Base-by-base conservation (phyloP, 2,888 invertebrate genomes). In the Belgica antarctica region DNA sequence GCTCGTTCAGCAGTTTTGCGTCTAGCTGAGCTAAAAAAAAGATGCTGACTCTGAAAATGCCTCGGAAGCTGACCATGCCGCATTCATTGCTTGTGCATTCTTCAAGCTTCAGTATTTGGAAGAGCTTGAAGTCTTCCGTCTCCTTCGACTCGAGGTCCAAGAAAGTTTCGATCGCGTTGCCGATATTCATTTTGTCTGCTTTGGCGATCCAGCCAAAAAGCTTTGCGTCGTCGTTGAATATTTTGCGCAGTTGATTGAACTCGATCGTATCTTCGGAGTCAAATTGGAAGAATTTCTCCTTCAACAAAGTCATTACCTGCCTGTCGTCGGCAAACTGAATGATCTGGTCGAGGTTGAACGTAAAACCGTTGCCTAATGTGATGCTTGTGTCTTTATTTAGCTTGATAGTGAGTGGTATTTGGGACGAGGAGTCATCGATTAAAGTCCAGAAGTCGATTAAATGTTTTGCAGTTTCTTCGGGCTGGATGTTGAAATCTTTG, bases 21-120 rank as follows among this genome's bases (percentile, higher is more conserved):
- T 68, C 68, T 10, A 68, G 25, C 57, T 68, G 68, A 5, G 57
- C 68, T 12, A 68, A 25, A n/a, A 57, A 68, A 15, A 68, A 68
- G 34, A 68, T 31, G 15, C 68, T 68, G 12, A 68, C 19, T 7
- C 31, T 46, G 4, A 59, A 8, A 12, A 68, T 57, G 12, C 52
- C 47, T 10, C 57, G 52, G 1, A 68, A 22, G 1, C 10, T 57
- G 19, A 68, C 19, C 12, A 68, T n/a, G 25, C 68, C 68, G 57
- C 68, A 68, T 12, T 52, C 57, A 52, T 57, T 24, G 17, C 19
- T 57, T 68, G 68, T 57, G 19, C 34, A 57, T 28, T 68, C 46
- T n/a, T 68, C 57, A 15, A 68, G 22, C 12, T 28, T 34, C 15
- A 47, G 25, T 17, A 68, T 17, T 5, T 68, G 19, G 34, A 68